Conservation (phyloP, 2,888 invertebrate species). For the Stenolophus ochropezus region DNA sequence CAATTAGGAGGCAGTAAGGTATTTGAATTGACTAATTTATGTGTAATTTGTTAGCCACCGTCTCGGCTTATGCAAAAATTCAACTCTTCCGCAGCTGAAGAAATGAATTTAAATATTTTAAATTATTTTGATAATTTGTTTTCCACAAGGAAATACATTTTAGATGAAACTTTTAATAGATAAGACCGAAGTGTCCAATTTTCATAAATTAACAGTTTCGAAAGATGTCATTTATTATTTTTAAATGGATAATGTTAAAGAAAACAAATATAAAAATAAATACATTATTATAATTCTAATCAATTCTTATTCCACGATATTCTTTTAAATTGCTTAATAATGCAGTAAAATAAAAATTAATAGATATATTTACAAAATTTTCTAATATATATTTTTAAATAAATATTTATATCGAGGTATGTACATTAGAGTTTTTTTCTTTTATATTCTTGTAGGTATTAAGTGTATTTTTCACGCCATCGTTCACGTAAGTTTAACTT, state of each 20-base stretch:
- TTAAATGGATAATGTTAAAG: neutral
- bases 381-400: too few relatives aligned
- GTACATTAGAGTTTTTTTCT: too few relatives aligned
- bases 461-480: too few relatives aligned
- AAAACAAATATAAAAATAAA: too few relatives aligned
- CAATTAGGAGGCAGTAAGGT: slow-evolving; percentile 10
- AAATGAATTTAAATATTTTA: slow-evolving; percentile 20
- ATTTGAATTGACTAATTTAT: slow-evolving; percentile 40
- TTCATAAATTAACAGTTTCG: neutral
- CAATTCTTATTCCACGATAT: too few relatives aligned
- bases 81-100: neutral
- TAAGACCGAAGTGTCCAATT: neutral
- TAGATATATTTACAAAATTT: too few relatives aligned
- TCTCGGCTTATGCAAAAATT: slow-evolving; percentile 5
- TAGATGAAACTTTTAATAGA: neutral
- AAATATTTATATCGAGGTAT: too few relatives aligned
- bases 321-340: too few relatives aligned
- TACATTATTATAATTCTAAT: too few relatives aligned
- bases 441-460: too few relatives aligned
- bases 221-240: neutral
- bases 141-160: neutral
- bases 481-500: too few relatives aligned
- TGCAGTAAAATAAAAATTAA: too few relatives aligned
- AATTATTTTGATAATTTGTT: slow-evolving; percentile 10
- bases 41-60: slow-evolving; percentile 14